Evolutionary conservation across 2,888 invertebrate species (phyloP).

Genomic region (Cistogaster globosa): DNA sequence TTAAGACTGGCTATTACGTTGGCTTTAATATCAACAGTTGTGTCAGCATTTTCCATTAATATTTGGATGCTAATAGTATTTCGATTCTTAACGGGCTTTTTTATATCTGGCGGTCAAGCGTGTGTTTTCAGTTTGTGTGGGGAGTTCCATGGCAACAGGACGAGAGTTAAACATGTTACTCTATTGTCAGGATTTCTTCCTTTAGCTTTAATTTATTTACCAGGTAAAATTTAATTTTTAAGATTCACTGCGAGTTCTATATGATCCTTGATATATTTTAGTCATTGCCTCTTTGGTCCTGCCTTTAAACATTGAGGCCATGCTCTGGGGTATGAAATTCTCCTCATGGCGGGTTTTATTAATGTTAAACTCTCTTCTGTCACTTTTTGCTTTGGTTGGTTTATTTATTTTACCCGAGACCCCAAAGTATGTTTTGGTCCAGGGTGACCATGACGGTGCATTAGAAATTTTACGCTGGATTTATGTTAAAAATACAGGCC

Average conservation of each 20-base stretch:
- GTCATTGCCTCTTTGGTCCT: conserved; percentile 88
- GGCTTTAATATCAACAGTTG: conserved; percentile 84
- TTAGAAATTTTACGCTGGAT: conserved; percentile 85
- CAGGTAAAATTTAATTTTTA: conserved; percentile 80
- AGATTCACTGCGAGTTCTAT: not conserved
- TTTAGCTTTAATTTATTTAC: conserved; percentile 84
- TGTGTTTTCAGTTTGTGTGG: conserved; percentile 86
- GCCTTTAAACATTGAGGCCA: conserved; percentile 84
- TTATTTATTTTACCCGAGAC: conserved; percentile 88
- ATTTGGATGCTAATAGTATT: conserved; percentile 85
- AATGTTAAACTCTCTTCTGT: conserved; percentile 87
- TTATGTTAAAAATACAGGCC: conserved; percentile 84
- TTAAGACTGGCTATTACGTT: conserved; percentile 84
- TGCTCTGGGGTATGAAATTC: conserved; percentile 84
- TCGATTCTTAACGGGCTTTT: conserved; percentile 87
- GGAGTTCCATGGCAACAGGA: conserved; percentile 84
- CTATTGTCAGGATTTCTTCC: conserved; percentile 85
- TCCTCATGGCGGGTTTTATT: conserved; percentile 91
- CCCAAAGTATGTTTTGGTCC: conserved; percentile 89
- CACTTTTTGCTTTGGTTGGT: conserved; percentile 85
- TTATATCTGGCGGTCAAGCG: conserved; percentile 83
- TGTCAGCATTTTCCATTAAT: conserved; percentile 86
- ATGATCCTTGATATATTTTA: conserved; percentile 74
- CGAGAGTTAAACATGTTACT: conserved; percentile 84
- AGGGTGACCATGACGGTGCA: conserved; percentile 85